Evolutionary conservation across 2,113 vertebrate genomes (phyloP).

Genomic region (Hippopotamus amphibius): DNA sequence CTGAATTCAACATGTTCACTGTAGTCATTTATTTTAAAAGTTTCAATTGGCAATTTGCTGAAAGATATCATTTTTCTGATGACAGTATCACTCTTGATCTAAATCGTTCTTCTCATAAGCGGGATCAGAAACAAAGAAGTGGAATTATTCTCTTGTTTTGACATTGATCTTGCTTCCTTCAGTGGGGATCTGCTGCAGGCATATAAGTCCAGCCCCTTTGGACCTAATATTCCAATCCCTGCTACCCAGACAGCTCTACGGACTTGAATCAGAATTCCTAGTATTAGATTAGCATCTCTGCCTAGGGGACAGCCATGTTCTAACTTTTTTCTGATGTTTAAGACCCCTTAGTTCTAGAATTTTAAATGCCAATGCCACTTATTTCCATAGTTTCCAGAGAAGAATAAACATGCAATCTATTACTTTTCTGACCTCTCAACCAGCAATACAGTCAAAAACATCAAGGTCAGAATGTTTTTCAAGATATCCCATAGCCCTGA

Average conservation of each 20-base stretch:
- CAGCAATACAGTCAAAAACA: background rate
- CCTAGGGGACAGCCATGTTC: background rate
- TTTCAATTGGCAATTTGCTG: background rate
- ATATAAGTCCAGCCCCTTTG: background rate
- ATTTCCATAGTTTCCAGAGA: background rate
- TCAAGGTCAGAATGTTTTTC: background rate
- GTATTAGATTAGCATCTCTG: constrained; percentile 1
- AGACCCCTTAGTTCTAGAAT: constrained; percentile 44
- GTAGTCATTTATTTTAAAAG: constrained; percentile 55
- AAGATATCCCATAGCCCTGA: background rate
- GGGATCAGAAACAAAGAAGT: background rate
- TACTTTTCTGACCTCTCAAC: background rate
- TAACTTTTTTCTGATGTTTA: constrained; percentile 1
- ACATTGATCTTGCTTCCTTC: background rate
- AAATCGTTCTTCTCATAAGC: background rate
- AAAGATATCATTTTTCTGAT: constrained; percentile 52
- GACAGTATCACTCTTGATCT: background rate
- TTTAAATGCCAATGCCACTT: constrained; percentile 21
- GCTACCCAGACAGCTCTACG: background rate
- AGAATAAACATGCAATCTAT: background rate
- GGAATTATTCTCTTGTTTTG: background rate
- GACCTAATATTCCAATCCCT: background rate
- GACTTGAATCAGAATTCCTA: constrained; percentile 65
- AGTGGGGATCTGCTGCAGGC: background rate
- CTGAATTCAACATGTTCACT: constrained; percentile 34